Base-by-base conservation (phyloP, 2,888 invertebrate genomes). In the Lochmaea capreae region DNA sequence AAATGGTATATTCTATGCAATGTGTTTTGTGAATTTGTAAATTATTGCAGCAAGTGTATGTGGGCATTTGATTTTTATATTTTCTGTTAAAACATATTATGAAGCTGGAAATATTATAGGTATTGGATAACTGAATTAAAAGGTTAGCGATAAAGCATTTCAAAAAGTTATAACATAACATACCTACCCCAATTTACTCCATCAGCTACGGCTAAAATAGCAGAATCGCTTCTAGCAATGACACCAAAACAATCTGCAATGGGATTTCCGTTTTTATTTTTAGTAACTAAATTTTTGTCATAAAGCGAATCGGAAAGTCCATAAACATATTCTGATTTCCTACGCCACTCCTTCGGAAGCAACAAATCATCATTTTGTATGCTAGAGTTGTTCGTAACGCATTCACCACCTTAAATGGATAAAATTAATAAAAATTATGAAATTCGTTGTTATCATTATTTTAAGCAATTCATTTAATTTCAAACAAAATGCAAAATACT, bases 231-330 rank as follows among this genome's bases (percentile, higher is more conserved):
- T 66, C 92, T 88, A 5, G 91, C 90, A 52, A 92, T 92, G 75
- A 96, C 88, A 1, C 93, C 96, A 87, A 94, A 96, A 81, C 95
- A 94, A 87, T 96, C 96, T 16, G 96, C 96, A 77, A 96, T 94
- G 0, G 96, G 96, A 85, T 93, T 93, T 1, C 95, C 95, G 88
- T 91, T 90, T 79, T 85, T 86, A 78, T 89, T 88, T 78, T 92
- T 91, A 71, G 93, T 94, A 62, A 94, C 88, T 79, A 95, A 95
- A 87, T 96, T 94, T 81, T 91, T 91, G 84, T 96, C 96, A 85
- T 96, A 96, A 62, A 96, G 88, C 0, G 95, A 95, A 71, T 94
- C 93, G 42, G 93, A 92, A 67, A 92, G 88, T 57, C 94, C 94
- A 83, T 89, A 94, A 3, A 92, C 91, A 73, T 88, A 87, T 33